These are phyloP conservation scores for Coptotermes formosanus DNA, from an alignment of 1,140 invertebrate species.

Conservation along the genomic window DNA sequence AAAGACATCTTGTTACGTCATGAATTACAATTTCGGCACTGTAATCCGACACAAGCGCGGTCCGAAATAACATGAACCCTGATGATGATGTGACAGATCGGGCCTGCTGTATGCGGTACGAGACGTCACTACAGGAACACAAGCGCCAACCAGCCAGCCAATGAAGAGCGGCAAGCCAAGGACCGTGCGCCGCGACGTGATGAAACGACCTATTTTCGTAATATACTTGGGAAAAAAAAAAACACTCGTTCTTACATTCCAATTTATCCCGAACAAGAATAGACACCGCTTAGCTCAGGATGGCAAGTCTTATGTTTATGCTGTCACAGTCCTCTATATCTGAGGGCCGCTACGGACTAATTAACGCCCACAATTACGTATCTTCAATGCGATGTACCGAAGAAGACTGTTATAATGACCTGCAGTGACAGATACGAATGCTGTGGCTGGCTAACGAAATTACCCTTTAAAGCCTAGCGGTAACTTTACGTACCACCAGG, in stretches of 20 bases:
- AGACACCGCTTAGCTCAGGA: not conserved
- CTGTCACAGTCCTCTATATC: not conserved
- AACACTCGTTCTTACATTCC: not conserved
- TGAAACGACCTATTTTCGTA: conserved; percentile 18
- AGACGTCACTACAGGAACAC: not conserved
- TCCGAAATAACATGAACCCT: not conserved
- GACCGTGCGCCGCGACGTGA: not conserved
- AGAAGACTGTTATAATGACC: too few species aligned
- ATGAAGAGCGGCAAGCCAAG: not conserved
- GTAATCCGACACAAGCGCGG: not conserved
- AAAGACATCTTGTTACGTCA: too few species aligned
- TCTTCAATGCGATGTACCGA: too few species aligned
- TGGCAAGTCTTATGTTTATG: not conserved
- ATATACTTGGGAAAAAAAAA: not conserved
- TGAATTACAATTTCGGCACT: not conserved
- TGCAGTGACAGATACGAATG: too few species aligned
- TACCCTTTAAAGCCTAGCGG: too few species aligned
- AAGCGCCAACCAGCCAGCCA: not conserved
- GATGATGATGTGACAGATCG: not conserved
- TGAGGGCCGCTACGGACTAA: not conserved
- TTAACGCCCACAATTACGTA: not conserved
- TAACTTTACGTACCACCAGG: too few species aligned
- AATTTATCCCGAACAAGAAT: not conserved
- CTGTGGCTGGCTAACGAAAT: too few species aligned
- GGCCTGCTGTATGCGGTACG: not conserved